Base-by-base conservation (phyloP, 2,888 invertebrate genomes). In the Adela reaumurella region DNA sequence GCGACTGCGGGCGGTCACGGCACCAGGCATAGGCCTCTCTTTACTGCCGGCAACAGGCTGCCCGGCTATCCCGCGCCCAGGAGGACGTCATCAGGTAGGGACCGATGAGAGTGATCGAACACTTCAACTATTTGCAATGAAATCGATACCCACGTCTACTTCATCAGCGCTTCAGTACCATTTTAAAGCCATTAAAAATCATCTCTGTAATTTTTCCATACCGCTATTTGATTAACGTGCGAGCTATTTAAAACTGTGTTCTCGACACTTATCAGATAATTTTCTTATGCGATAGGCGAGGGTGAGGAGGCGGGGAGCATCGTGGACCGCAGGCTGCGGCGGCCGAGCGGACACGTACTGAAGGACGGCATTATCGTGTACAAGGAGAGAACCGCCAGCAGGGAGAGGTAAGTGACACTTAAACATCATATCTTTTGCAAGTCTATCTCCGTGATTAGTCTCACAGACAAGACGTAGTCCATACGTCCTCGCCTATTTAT, bases 1-100 rank as follows among this genome's bases (percentile, higher is more conserved):
- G 80, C 64, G 1, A 53, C 1, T 56, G 63, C 17, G 66, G 67
- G 6, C 24, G 24, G 5, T 8, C 35, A 8, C 35, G 35, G 11
- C 11, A 65, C 67, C 2, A 54, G 74, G 1, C 83, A 81, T 57
- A 67, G 83, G 1, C 83, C 82, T 1, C 68, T 82, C 46, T 82
- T 84, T 60, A 69, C 82, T 1, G 63, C 67, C 11, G 61, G 67
- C 0, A 68, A 60, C 56, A 64, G 70, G n/a, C 68, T 83, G 1
- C 83, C 83, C 0, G 83, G 81, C 0, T 81, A 87, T 45, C 83
- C 84, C 1, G 79, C 85, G 1, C 77, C 82, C 41, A 61, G 87
- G 46, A 72, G 83, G 11, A 62, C 64, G 16, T 44, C 41, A 3
- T 10, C 14, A 43, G 43, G 43, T 43, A 19, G n/a, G n/a, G n/a